These are phyloP conservation scores for Phalacrocorax carbo DNA, from an alignment of 2,113 vertebrate genomes.

Conservation along the genomic window DNA sequence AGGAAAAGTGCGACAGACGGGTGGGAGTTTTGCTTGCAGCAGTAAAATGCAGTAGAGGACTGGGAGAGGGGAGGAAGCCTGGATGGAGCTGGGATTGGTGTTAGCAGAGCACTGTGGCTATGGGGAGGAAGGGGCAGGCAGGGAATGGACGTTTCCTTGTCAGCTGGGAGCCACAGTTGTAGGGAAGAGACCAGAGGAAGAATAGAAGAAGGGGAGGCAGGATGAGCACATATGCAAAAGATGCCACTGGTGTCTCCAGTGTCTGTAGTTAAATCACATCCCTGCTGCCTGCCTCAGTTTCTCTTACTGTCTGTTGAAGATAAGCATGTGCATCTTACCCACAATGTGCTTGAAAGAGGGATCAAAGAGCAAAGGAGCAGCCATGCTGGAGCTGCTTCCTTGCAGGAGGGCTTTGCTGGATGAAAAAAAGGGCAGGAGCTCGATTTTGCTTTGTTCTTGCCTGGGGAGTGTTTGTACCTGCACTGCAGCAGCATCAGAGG, in stretches of 20 bases:
- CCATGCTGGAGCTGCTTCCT: not conserved
- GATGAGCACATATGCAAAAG: not conserved
- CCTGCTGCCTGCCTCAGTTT: not conserved
- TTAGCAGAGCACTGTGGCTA: not conserved
- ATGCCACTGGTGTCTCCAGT: not conserved
- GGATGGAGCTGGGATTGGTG: not conserved
- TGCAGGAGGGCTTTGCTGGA: not conserved
- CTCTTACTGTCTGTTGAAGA: not conserved
- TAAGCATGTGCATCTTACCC: rapidly evolving
- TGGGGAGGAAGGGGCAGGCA: not conserved
- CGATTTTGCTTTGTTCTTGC: not conserved
- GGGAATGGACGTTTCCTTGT: not conserved
- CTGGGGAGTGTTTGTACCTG: not conserved
- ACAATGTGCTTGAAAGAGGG: not conserved
- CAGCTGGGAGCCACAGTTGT: not conserved
- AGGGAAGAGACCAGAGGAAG: not conserved
- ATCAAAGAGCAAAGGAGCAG: not conserved
- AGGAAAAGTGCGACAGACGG: not conserved
- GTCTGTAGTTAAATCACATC: not conserved
- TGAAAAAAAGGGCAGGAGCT: not conserved
- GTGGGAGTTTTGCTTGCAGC: not conserved
- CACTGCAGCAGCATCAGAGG: not conserved
- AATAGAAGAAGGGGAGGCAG: not conserved
- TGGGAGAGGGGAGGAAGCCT: not conserved
- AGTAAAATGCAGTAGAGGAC: not conserved